phyloP scores from a whole-genome alignment of 2,113 vertebrate species.

The Sprattus sprattus region DNA sequence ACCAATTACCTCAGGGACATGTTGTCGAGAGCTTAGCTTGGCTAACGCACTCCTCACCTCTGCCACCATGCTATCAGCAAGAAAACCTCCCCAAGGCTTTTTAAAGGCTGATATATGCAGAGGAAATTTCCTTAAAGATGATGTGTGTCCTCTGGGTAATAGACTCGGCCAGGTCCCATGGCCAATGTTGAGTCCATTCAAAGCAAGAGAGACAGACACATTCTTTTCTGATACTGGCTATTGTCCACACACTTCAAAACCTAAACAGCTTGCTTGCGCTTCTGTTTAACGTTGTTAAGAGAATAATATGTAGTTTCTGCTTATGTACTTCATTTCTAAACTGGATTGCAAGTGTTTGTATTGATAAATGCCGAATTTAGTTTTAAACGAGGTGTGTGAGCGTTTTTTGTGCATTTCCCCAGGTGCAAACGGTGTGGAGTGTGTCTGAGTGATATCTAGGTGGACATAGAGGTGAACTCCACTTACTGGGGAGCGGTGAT shows the following conservation, averaged over 20 bases:
- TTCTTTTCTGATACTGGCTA: background rate
- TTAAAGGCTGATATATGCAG: constrained; percentile 50
- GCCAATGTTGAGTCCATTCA: background rate
- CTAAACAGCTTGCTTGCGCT: background rate
- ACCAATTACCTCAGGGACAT: constrained; percentile 72
- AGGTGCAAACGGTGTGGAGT: background rate
- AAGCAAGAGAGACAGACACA: background rate
- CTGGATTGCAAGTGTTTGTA: background rate
- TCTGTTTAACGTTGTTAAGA: background rate
- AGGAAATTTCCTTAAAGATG: constrained; percentile 60
- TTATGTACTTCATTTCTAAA: background rate
- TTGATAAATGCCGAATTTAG: background rate
- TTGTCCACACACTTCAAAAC: background rate
- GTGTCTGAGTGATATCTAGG: background rate
- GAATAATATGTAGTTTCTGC: background rate
- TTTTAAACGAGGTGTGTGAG: background rate
- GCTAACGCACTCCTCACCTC: constrained; percentile 65
- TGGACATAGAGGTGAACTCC: constrained; percentile 31
- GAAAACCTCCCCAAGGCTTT: constrained; percentile 50
- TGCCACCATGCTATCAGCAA: constrained; percentile 58
- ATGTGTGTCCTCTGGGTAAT: constrained; percentile 54
- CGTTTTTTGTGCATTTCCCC: background rate
- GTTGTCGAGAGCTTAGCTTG: constrained; percentile 67
- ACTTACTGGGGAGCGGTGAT: background rate
- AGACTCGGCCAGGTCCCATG: constrained; percentile 50